Base-by-base conservation (phyloP, 1,140 invertebrate genomes). In the Aphaenogaster floridana region DNA sequence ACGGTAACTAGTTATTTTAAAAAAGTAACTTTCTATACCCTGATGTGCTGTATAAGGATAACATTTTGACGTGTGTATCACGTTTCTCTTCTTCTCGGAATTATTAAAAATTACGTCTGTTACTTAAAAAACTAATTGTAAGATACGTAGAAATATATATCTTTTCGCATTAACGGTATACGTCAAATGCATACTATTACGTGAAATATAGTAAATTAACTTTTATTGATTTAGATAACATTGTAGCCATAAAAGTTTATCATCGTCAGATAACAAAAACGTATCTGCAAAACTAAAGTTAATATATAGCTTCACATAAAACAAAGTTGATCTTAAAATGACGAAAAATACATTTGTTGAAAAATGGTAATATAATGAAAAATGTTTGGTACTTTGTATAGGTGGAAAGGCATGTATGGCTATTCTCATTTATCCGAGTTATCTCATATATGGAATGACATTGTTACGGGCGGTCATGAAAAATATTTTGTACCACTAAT, bases 291-390 rank as follows among this genome's bases (percentile, higher is more conserved):
- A 72, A 74, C 34, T 59, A 83, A 76, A 61, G 69, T 36, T 84
- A 61, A 84, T 76, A 61, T 39, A 74, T 76, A 48, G 52, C 13
- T n/a, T 48, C 11, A 7, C 68, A 36, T 63, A 50, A 50, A 74
- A 61, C 69, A 84, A 61, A 39, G 80, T 28, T 84, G 80, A 76
- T 84, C 72, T 61, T 39, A 74, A 84, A 84, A 76, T 76, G 54
- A 54, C 42, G 42, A 84, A 76, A 84, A 76, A 76, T 84, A 61
- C 34, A 71, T 74, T 61, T 48, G 54, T 74, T 84, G 80, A 84
- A 50, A 84, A 76, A 84, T 76, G 80, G 72, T 76, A 84, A 84
- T 84, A 59, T 76, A 57, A 76, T 84, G 69, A 84, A 74, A 84
- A 74, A 84, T 76, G 80, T 52, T 84, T 39, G 80, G 39, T 76